A percentile compares a stretch with the other conserved stretches of the same genome.
phyloP scores from a whole-genome alignment of 2,888 invertebrate genomes.

The Nycteola revayana region DNA sequence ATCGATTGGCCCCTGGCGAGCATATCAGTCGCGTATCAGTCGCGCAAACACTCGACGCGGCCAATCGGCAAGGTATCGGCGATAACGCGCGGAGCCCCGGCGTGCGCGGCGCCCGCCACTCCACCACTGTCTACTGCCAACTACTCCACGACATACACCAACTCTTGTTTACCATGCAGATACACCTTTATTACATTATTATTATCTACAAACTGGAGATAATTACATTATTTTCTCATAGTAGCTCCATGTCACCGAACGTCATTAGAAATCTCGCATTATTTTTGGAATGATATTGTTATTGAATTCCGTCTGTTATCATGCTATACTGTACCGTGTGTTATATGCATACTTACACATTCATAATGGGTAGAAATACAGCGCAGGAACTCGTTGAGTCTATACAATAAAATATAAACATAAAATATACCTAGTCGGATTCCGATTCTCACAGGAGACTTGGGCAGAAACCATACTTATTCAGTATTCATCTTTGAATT shows the following conservation, averaged over 20 bases:
- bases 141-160: conserved; percentile 53
- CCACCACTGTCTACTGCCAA: conserved; percentile 57
- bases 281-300: neutral
- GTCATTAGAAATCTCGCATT: neutral
- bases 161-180: conserved; percentile 67
- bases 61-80: conserved; percentile 65
- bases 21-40: conserved; percentile 69
- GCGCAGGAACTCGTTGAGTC: too few species aligned
- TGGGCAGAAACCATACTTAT: too few species aligned
- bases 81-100: conserved; percentile 52
- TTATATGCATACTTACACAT: too few species aligned
- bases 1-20: conserved; percentile 72
- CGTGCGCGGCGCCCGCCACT: conserved; percentile 39
- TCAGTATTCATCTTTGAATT: too few species aligned
- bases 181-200: conserved; percentile 74
- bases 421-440: too few species aligned
- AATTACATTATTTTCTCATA: conserved; percentile 48
- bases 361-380: too few species aligned
- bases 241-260: conserved; percentile 11
- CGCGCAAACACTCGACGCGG: conserved; percentile 75
- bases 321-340: too few species aligned
- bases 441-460: too few species aligned
- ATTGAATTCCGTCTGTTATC: neutral
- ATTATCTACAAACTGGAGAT: conserved; percentile 60
- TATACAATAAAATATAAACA: too few species aligned